phyloP scores from a whole-genome alignment of 2,888 invertebrate genomes.

The Drosophila emarginata region DNA sequence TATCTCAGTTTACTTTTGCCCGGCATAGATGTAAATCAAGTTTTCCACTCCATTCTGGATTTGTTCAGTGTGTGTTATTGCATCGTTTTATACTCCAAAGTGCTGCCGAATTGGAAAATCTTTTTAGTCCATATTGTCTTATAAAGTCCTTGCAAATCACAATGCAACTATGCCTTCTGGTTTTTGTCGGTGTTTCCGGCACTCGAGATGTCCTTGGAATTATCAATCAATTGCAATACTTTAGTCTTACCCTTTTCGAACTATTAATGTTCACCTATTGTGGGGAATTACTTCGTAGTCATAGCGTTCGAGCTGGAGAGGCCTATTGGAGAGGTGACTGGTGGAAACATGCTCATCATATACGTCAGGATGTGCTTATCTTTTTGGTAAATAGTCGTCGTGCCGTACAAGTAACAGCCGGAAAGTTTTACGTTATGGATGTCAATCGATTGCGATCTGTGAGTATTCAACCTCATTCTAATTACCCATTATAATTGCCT shows the following conservation, averaged over 20 bases:
- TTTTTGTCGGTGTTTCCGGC: constrained; percentile 78
- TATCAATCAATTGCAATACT: constrained; percentile 77
- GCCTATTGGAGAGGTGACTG: constrained; percentile 77
- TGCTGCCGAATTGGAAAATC: constrained; percentile 77
- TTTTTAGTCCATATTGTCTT: constrained; percentile 80
- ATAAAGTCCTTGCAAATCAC: constrained; percentile 81
- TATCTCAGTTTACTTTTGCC: constrained; percentile 29
- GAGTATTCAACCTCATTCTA: background rate
- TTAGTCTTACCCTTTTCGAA: constrained; percentile 72
- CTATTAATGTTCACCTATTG: constrained; percentile 79
- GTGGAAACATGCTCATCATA: constrained; percentile 64
- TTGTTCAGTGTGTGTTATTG: constrained; percentile 78
- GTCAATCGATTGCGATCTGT: constrained; percentile 77
- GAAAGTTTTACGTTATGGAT: constrained; percentile 80
- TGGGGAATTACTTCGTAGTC: constrained; percentile 74
- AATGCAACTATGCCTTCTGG: constrained; percentile 79
- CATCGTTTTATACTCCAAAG: constrained; percentile 80
- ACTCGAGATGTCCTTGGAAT: constrained; percentile 60
- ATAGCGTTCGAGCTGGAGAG: constrained; percentile 77
- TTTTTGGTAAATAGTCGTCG: constrained; percentile 73
- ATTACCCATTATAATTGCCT: background rate
- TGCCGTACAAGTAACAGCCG: constrained; percentile 76
- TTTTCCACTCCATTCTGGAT: constrained; percentile 41
- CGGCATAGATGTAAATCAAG: background rate
- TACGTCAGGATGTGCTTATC: constrained; percentile 74